Evolutionary conservation across 2,888 invertebrate genomes (phyloP).

Genomic region (Busseola fusca): DNA sequence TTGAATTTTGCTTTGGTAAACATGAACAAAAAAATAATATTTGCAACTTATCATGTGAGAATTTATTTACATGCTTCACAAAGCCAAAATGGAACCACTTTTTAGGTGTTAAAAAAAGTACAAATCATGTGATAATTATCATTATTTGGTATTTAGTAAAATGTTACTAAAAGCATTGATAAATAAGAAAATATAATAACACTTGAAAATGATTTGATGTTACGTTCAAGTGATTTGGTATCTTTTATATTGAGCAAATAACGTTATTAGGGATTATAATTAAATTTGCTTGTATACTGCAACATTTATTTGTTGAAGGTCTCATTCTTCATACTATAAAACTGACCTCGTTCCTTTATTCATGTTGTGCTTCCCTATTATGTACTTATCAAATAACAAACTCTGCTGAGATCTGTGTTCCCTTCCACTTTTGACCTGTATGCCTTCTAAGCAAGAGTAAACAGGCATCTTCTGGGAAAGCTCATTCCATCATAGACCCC

Average conservation of each 20-base stretch:
- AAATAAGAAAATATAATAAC: slow-evolving; percentile 7
- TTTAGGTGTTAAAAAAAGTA: slow-evolving; percentile 26
- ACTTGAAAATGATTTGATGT: slow-evolving; percentile 7
- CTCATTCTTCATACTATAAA: not conserved
- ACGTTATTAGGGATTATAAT: not conserved
- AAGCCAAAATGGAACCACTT: not conserved
- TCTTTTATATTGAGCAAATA: not conserved
- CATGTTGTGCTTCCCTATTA: not conserved
- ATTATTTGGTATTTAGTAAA: not conserved
- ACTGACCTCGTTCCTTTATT: not conserved
- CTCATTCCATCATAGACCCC: not conserved
- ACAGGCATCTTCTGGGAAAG: not conserved
- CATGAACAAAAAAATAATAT: slow-evolving; percentile 3
- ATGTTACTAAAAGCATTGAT: slow-evolving; percentile 8
- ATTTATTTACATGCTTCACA: not conserved
- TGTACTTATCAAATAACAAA: not conserved
- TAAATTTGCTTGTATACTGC: not conserved
- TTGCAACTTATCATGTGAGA: slow-evolving; percentile 16
- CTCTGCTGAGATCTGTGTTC: not conserved
- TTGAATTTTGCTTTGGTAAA: slow-evolving; percentile 1
- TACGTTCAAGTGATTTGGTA: not conserved
- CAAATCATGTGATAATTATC: slow-evolving; percentile 4
- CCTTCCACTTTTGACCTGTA: not conserved
- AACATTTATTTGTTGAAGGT: not conserved
- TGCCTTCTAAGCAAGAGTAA: not conserved